Evolutionary conservation across 2,797 vertebrate species (phyloP), one percentile per base, ranked within the genome.

Genomic region (Sandelia bainsii): DNA sequence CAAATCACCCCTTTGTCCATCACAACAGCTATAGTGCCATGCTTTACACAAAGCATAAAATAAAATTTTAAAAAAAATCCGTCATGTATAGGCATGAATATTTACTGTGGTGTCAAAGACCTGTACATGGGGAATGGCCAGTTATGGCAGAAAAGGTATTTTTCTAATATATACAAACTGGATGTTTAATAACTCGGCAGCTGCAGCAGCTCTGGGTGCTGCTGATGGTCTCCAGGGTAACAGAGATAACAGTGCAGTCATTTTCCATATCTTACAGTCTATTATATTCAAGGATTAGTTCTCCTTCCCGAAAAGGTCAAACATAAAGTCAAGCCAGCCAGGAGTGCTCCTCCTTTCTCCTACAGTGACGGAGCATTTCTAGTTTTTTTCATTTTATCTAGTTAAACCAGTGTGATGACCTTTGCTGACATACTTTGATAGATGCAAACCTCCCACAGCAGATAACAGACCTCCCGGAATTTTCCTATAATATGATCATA

Each of bases 281-380:
- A 97, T 98, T 98, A 97, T 96, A 96, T 95, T 93, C 95, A 94
- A 94, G 97, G 96, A 98, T 98, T 98, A 98, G 96, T 96, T 96
- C 96, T 95, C 95, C 94, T 95, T 96, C 94, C 94, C 94, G 92
- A 93, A 97, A 97, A 98, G 97, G 97, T 98, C 97, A 96, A 96
- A 96, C 93, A 93, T 96, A 97, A 97, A 98, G 96, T 97, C 97
- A 97, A 85, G 93, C 91, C 91, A 95, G 93, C 90, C 94, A 93
- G 93, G 92, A 89, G 82, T 82, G 58, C 79, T 84, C 65, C 83
- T 79, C 25, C 49, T 44, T 49, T 67, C 69, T 63, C 46, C 34
- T 54, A 46, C 79, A 77, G 79, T 89, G 82, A 91, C 87, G 42
- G 78, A 87, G 78, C 78, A 72, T 80, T 85, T 80, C 61, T 72